Conservation (phyloP, 2,888 invertebrate species). For the Antheraea yamamai region DNA sequence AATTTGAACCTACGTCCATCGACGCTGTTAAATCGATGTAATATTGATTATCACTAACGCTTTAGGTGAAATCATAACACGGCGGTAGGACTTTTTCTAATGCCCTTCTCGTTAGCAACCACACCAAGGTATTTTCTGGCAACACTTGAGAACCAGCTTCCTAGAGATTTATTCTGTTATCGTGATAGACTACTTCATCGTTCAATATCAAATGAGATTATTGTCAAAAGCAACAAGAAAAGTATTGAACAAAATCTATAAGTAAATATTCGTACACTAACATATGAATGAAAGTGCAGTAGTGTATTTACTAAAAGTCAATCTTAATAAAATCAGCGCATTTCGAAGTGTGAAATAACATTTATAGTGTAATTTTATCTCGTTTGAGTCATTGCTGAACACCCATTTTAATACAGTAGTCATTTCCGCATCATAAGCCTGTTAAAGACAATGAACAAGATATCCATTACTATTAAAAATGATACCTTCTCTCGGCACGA, state of each 20-base stretch:
- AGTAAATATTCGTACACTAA: neutral
- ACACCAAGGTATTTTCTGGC: too few relatives aligned
- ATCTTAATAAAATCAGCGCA: constrained; percentile 6
- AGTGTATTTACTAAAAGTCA: neutral
- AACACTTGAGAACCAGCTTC: too few relatives aligned
- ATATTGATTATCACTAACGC: too few relatives aligned
- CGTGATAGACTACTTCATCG: too few relatives aligned
- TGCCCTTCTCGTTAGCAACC: too few relatives aligned
- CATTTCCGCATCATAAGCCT: constrained; percentile 51
- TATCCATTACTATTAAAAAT: constrained; percentile 50
- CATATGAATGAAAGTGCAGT: neutral
- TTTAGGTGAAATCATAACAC: too few relatives aligned
- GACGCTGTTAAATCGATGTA: too few relatives aligned
- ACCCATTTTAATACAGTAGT: constrained; percentile 40
- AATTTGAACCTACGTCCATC: too few relatives aligned
- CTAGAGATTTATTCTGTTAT: neutral
- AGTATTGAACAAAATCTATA: neutral
- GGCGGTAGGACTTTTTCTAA: too few relatives aligned
- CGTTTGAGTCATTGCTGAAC: constrained; percentile 34
- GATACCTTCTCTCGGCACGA: constrained; percentile 38
- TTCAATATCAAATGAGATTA: too few relatives aligned
- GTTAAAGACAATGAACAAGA: constrained; percentile 49
- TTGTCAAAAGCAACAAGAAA: neutral
- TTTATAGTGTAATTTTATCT: constrained; percentile 9
- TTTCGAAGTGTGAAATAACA: constrained; percentile 2